Conservation (phyloP, 2,113 vertebrate species). For the Nesogale talazaci region DNA sequence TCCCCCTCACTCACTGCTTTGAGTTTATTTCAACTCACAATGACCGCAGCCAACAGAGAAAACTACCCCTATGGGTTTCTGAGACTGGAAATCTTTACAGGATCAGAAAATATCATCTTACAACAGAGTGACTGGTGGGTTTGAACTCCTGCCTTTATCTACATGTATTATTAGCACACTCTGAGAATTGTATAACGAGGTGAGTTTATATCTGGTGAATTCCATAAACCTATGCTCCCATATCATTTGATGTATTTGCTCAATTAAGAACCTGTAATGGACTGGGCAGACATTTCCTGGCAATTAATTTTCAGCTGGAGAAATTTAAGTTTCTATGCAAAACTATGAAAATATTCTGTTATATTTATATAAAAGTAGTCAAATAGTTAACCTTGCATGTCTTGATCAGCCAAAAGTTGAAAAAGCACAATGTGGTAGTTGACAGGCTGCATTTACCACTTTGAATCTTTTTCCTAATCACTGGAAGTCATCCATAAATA, state of each 20-base stretch:
- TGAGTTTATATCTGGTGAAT: slow-evolving; percentile 52
- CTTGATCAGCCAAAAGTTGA: slow-evolving; percentile 32
- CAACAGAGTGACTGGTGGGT: too few species aligned
- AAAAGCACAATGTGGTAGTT: slow-evolving; percentile 20
- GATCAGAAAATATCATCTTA: too few species aligned
- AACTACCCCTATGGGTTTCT: too few species aligned
- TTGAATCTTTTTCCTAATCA: background rate
- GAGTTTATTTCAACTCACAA: too few species aligned
- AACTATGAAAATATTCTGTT: slow-evolving; percentile 72
- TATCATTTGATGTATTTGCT: slow-evolving; percentile 56
- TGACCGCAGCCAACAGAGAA: too few species aligned
- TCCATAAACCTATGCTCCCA: background rate
- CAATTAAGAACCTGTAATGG: slow-evolving; percentile 67
- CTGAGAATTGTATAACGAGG: background rate
- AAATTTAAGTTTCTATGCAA: slow-evolving; percentile 51
- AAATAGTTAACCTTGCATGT: slow-evolving; percentile 45
- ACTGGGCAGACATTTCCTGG: slow-evolving; percentile 59
- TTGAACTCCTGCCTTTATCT: too few species aligned
- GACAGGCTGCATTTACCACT: slow-evolving; percentile 35
- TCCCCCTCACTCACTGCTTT: background rate
- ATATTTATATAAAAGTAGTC: slow-evolving; percentile 54
- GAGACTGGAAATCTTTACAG: too few species aligned
- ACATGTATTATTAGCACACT: slow-evolving; percentile 50
- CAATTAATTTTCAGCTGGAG: slow-evolving; percentile 60
- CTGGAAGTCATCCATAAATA: slow-evolving; percentile 34